Percentiles rank a stretch among this genome's conserved stretches.
Evolutionary conservation across 2,888 invertebrate species (phyloP).

Genomic region (Beris morrisii): DNA sequence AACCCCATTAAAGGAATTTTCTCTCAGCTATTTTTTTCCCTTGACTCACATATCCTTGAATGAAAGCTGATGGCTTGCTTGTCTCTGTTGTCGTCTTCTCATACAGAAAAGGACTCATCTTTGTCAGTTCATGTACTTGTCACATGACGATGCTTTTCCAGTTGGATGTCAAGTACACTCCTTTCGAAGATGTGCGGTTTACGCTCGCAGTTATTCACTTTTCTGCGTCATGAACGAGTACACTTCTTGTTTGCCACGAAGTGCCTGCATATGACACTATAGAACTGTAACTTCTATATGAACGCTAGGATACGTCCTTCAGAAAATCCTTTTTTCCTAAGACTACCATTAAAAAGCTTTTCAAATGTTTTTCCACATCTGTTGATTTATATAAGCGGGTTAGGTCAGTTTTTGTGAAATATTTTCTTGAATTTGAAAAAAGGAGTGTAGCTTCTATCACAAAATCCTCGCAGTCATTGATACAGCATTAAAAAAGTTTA

Average conservation of each 20-base stretch:
- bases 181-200: too few relatives aligned
- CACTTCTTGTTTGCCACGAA: conserved; percentile 12
- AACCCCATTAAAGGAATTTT: too few relatives aligned
- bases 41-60: too few relatives aligned
- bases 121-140: conserved; percentile 26
- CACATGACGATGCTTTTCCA: conserved; percentile 5
- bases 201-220: conserved; percentile 25
- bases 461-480: too few relatives aligned
- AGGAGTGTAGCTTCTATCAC: too few relatives aligned
- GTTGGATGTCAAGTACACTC: too few relatives aligned
- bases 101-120: conserved; percentile 25
- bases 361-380: conserved; percentile 6
- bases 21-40: too few relatives aligned
- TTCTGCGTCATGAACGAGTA: conserved; percentile 28
- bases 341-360: conserved; percentile 15
- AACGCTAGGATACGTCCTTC: conserved; percentile 7
- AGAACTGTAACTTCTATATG: conserved; percentile 15
- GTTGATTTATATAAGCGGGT: conserved; percentile 10
- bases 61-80: conserved; percentile 1
- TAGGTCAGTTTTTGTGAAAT: conserved; percentile 1
- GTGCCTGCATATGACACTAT: conserved; percentile 28
- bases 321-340: conserved; percentile 2
- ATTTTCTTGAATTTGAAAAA: conserved; percentile 15
- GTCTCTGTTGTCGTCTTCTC: conserved; percentile 26
- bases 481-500: too few relatives aligned